A percentile compares a stretch with the other conserved stretches of the same genome.
Evolutionary conservation across 2,888 invertebrate genomes (phyloP).

Genomic region (Cabera pusaria): DNA sequence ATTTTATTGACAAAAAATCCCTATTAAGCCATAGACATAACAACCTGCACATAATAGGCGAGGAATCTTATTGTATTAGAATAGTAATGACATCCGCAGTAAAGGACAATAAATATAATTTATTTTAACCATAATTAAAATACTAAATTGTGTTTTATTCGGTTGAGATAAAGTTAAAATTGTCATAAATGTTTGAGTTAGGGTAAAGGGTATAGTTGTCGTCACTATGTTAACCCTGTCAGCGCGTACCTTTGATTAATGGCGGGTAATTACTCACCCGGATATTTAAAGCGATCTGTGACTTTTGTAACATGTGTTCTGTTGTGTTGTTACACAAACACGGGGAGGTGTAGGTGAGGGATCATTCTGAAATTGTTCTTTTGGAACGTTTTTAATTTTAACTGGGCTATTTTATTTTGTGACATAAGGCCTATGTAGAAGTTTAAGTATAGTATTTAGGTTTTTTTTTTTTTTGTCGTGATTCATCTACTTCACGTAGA

Average conservation of each 20-base stretch:
- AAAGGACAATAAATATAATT: slow-evolving; percentile 47
- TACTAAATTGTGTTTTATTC: slow-evolving; percentile 4
- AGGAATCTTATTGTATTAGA: slow-evolving; percentile 20
- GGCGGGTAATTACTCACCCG: slow-evolving; percentile 55
- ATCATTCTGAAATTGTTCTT: slow-evolving; percentile 1
- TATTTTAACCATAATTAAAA: slow-evolving; percentile 8
- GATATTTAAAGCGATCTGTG: slow-evolving; percentile 36
- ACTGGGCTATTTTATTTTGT: too few species aligned
- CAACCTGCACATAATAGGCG: slow-evolving; percentile 22
- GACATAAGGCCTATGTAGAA: too few species aligned
- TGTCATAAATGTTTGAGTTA: slow-evolving; percentile 19
- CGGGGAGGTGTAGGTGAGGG: slow-evolving; percentile 28
- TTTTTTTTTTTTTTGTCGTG: too few species aligned
- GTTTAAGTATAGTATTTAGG: too few species aligned
- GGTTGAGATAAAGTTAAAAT: slow-evolving; percentile 21
- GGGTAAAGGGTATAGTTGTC: slow-evolving; percentile 59
- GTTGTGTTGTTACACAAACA: slow-evolving; percentile 52
- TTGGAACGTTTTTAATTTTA: not conserved
- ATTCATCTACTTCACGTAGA: too few species aligned
- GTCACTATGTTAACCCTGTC: slow-evolving; percentile 67
- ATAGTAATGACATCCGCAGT: slow-evolving; percentile 51
- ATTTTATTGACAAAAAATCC: too few species aligned
- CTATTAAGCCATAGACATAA: too few species aligned
- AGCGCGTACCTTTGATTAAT: slow-evolving; percentile 72
- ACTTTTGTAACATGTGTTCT: slow-evolving; percentile 42